These are phyloP conservation scores for Hippocampus guttulatus DNA, from an alignment of 2,113 vertebrate genomes.

Conservation along the genomic window DNA sequence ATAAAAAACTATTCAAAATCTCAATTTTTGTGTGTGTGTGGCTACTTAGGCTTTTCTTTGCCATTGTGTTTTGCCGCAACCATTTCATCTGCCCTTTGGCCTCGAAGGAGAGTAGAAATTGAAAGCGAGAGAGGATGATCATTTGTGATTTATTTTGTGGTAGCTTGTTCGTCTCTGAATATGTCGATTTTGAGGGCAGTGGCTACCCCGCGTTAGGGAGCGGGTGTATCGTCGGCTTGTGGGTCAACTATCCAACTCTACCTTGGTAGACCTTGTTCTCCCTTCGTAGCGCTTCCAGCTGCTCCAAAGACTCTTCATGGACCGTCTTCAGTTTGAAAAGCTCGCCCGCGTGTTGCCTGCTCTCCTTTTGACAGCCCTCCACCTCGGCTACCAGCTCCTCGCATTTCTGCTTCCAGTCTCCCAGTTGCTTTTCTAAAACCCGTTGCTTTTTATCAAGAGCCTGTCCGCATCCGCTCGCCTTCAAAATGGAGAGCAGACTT, in stretches of 20 bases:
- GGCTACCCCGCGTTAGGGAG: too few relatives aligned
- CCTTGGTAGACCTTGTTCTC: conserved; percentile 77
- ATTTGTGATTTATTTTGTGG: too few relatives aligned
- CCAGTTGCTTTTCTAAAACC: conserved; percentile 75
- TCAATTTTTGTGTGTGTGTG: too few relatives aligned
- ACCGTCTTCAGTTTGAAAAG: conserved; percentile 76
- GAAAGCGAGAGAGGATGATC: too few relatives aligned
- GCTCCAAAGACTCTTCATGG: conserved; percentile 74
- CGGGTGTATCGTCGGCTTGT: neutral
- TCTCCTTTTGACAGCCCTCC: conserved; percentile 77
- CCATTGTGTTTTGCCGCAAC: too few relatives aligned
- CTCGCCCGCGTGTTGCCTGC: conserved; percentile 64
- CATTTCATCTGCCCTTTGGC: too few relatives aligned
- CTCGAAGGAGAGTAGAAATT: too few relatives aligned
- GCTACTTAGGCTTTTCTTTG: too few relatives aligned
- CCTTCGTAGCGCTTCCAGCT: conserved; percentile 65
- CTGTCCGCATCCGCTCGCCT: conserved; percentile 65
- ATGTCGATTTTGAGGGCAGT: too few relatives aligned
- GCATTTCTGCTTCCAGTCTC: conserved; percentile 74
- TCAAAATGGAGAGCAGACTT: neutral
- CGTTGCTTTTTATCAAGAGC: conserved; percentile 77
- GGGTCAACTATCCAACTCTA: conserved; percentile 25
- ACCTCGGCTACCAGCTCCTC: conserved; percentile 74
- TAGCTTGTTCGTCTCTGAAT: too few relatives aligned
- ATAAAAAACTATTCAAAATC: too few relatives aligned